These are phyloP conservation scores for Drosophila stalkeri DNA, from an alignment of 2,888 invertebrate genomes.

Conservation along the genomic window DNA sequence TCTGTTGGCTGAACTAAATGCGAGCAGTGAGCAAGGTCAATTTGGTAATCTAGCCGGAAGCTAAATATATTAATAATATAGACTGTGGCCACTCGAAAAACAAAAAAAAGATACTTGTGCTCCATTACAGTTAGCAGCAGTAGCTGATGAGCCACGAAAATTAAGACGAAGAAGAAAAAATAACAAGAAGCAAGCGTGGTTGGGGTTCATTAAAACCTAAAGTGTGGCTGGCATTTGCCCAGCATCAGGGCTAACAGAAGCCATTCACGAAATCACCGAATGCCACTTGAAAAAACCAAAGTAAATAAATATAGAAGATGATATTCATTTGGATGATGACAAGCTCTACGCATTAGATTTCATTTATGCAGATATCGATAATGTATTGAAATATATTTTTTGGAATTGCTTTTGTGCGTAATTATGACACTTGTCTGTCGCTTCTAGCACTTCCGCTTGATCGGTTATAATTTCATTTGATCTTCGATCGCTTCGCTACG, in stretches of 20 bases:
- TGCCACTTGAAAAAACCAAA: conserved; percentile 13
- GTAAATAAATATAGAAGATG: background rate
- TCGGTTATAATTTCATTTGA: conserved; percentile 39
- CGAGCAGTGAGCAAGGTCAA: conserved; percentile 58
- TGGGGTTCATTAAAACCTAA: conserved; percentile 71
- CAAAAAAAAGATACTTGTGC: conserved; percentile 22
- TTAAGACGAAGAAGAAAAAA: background rate
- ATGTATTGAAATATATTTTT: conserved; percentile 30
- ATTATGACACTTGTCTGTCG: conserved; percentile 69
- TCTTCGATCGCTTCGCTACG: conserved; percentile 21
- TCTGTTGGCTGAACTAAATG: conserved; percentile 19
- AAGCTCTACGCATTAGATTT: conserved; percentile 9
- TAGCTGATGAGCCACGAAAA: conserved; percentile 17
- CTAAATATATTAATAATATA: conserved; percentile 12
- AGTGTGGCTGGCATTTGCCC: conserved; percentile 35
- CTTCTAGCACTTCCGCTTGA: conserved; percentile 65
- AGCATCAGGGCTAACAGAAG: conserved; percentile 67
- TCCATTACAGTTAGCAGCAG: conserved; percentile 50
- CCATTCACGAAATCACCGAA: conserved; percentile 48
- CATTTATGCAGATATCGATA: conserved; percentile 11
- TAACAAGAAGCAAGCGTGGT: conserved; percentile 25
- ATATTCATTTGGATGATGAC: conserved; percentile 11
- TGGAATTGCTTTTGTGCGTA: conserved; percentile 55
- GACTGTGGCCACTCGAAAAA: conserved; percentile 19
- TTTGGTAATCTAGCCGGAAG: conserved; percentile 41